phyloP scores from a whole-genome alignment of 2,113 vertebrate genomes.

The Centrocercus urophasianus region DNA sequence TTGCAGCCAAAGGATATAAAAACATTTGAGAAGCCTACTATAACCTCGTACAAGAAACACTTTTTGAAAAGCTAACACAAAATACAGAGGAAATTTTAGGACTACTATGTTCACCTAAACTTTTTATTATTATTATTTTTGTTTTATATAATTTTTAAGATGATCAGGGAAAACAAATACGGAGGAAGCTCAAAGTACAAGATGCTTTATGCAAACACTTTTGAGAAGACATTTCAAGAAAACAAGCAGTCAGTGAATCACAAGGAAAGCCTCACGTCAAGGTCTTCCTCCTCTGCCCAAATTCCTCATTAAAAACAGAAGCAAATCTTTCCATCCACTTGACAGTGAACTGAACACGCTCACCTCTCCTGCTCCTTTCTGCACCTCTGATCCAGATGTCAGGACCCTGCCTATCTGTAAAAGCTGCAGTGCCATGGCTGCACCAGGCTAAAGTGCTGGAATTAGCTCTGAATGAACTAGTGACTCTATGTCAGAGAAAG shows the following conservation, averaged over 20 bases:
- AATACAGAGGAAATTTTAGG: not conserved
- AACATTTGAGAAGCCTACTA: not conserved
- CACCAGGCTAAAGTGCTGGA: not conserved
- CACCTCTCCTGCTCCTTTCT: not conserved
- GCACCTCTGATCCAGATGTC: not conserved
- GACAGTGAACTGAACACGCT: fast-evolving
- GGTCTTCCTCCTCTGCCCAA: not conserved
- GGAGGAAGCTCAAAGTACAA: not conserved
- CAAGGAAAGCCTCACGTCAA: not conserved
- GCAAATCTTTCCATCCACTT: not conserved
- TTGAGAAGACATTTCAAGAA: not conserved
- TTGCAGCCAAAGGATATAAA: not conserved
- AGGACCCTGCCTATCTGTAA: not conserved
- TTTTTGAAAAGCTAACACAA: not conserved
- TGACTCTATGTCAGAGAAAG: not conserved
- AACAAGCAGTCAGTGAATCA: not conserved
- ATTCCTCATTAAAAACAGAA: not conserved
- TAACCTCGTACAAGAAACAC: not conserved
- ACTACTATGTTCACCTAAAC: not conserved
- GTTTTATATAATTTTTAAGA: not conserved
- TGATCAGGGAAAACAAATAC: not conserved
- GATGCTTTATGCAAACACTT: not conserved
- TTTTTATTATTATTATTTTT: not conserved
- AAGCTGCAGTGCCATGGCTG: not conserved
- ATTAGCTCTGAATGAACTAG: not conserved